Base-by-base conservation (phyloP, 2,888 invertebrate genomes). In the Epistrophe eligans region DNA sequence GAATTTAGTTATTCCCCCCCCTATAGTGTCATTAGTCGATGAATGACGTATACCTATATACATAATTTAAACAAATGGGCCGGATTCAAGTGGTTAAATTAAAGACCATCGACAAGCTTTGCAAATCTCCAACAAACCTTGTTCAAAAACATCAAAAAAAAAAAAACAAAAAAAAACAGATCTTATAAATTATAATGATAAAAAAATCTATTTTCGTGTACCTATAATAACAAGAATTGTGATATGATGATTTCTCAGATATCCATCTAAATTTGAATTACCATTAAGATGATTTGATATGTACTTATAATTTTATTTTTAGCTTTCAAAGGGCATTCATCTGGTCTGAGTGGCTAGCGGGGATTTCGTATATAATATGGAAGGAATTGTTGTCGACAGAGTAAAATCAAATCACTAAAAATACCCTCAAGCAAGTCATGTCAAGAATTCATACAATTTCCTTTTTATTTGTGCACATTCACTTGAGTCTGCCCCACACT, bases 131-230 rank as follows among this genome's bases (percentile, higher is more conserved):
- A 24, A 24, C 24, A 2, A 24, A 24, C 24, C 24, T 24, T 24
- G 24, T 24, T 2, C 24, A 24, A 24, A 24, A 24, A 24, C 1
- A 24, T 2, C 24, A 24, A 24, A 24, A 24, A 24, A 24, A 24
- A 24, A 24, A 2, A 1, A 24, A 1, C 24, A 7, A 13, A 15
- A 5, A 45, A 11, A 48, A 48, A 50, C 13, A 67, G 4, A 70
- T 55, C 24, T 55, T 6, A 52, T 19, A 40, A n/a, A 70, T 70
- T 35, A 52, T 70, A 70, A 55, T 40, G 38, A 3, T 2, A 24
- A 24, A 24, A 70, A 52, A 70, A 55, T 70, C 70, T 70, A 70
- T 70, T 70, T 70, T 70, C 15, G 55, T 67, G 55, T 67, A 24
- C 24, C n/a, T n/a, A 50, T 17, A 70, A 70, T 55, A 55, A 70